Evolutionary conservation across 2,113 vertebrate genomes (phyloP).

Genomic region (Oceanites oceanicus): DNA sequence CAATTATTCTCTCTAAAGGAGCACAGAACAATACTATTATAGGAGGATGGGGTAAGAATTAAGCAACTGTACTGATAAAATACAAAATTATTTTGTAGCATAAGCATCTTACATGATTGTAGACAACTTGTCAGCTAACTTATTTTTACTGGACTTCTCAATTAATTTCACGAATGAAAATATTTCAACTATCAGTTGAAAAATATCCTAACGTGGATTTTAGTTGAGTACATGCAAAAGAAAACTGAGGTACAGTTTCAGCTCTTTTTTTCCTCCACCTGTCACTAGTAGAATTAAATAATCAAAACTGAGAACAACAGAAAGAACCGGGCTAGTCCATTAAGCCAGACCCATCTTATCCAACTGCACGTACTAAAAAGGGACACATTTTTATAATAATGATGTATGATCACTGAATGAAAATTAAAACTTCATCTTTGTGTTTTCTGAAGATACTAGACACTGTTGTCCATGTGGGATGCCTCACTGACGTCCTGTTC

Average conservation of each 20-base stretch:
- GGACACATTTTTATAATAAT: background rate
- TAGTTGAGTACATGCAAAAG: background rate
- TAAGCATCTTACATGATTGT: background rate
- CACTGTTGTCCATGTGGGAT: background rate
- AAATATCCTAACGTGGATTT: background rate
- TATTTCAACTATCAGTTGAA: background rate
- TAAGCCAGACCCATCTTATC: background rate
- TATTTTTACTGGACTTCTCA: background rate
- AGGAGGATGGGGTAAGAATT: background rate
- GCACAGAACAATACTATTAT: background rate
- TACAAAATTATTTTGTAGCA: background rate
- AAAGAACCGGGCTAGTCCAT: background rate
- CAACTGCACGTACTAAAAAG: background rate
- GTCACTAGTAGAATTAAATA: background rate
- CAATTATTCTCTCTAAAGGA: background rate
- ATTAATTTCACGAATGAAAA: background rate
- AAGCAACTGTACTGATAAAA: background rate
- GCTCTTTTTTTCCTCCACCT: background rate
- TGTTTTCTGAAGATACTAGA: background rate
- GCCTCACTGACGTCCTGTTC: background rate
- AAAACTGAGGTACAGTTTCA: background rate
- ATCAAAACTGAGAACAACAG: background rate
- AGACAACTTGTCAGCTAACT: background rate
- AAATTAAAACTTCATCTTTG: background rate
- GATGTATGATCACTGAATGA: background rate